phyloP scores from a whole-genome alignment of 2,797 vertebrate genomes.

The Microchirus variegatus region DNA sequence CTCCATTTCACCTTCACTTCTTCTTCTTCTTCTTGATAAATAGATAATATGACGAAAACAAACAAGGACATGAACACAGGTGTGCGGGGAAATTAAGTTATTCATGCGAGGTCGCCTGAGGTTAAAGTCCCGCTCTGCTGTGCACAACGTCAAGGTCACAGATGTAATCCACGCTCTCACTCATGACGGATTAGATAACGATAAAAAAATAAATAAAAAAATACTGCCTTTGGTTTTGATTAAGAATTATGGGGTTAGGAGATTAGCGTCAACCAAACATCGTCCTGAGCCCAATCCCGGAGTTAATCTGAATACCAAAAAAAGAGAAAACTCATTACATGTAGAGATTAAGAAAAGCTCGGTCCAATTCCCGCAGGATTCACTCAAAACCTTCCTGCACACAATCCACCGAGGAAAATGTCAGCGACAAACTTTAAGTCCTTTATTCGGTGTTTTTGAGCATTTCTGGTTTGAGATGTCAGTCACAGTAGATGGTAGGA shows the following conservation, averaged over 20 bases:
- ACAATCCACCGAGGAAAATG: constrained; percentile 31
- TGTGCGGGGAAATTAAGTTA: too few relatives aligned
- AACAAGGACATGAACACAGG: background rate
- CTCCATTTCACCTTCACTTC: constrained; percentile 20
- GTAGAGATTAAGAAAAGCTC: constrained; percentile 85
- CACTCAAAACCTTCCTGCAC: constrained; percentile 42
- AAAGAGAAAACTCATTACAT: constrained; percentile 83
- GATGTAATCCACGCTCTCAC: constrained; percentile 83
- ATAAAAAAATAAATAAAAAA: constrained; percentile 65
- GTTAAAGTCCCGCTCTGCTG: constrained; percentile 40
- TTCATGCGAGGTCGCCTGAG: constrained; percentile 58
- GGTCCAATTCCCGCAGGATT: constrained; percentile 68
- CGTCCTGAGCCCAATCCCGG: constrained; percentile 86
- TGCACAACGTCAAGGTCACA: constrained; percentile 70
- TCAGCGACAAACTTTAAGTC: constrained; percentile 33
- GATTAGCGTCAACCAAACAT: constrained; percentile 88
- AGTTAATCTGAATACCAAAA: constrained; percentile 90
- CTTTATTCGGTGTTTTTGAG: constrained; percentile 29
- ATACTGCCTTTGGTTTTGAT: constrained; percentile 87
- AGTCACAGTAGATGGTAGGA: background rate
- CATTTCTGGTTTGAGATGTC: constrained; percentile 46
- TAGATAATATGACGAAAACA: background rate
- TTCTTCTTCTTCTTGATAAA: constrained; percentile 10
- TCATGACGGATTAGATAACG: constrained; percentile 75
- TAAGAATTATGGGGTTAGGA: constrained; percentile 89